Base-by-base conservation (phyloP, 2,888 invertebrate species). In the Gasteruption jaculator region DNA sequence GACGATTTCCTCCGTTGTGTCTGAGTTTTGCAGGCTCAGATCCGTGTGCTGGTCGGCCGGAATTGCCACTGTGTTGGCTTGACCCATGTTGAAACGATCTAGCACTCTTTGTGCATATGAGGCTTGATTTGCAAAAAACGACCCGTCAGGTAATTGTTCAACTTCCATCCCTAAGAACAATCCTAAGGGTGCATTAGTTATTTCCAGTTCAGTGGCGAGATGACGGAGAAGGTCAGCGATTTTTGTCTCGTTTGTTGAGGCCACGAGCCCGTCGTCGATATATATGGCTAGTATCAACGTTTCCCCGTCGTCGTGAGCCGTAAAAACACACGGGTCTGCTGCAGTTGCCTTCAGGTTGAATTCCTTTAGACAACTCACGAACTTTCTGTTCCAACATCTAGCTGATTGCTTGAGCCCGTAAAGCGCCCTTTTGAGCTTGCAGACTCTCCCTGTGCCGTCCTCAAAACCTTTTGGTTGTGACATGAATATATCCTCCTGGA, bases 341-440 rank as follows among this genome's bases (percentile, higher is more conserved):
- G 48, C 26, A 31, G 52, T 58, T 11, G 50, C 43, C 26, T 52
- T 42, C 16, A 65, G 52, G 16, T 56, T 48, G 22, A 52, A 49
- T 21, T 48, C 56, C 3, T 45, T 34, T 5, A 63, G 31, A 41
- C 57, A 60, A 10, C 47, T 29, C n/a, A 42, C 47, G 39, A 68
- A 57, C n/a, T 49, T 43, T 16, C 50, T 40, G 43, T 67, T 60
- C 65, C 68, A 69, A 26, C 56, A 57, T 29, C 67, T 38, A 7
- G 64, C 56, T 10, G 63, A 55, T 46, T 69, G 66, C 38, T 65
- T 67, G 2, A 70, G 49, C 7, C 68, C 67, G 50, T 70, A 68
- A 14, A 70, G 27, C 35, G 60, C 58, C 41, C 50, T 53, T n/a
- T 52, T 51, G 7, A 70, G 45, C 25, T 53, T 48, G 42, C 66